Conservation (phyloP, 2,888 invertebrate species). For the Molanna angustata region DNA sequence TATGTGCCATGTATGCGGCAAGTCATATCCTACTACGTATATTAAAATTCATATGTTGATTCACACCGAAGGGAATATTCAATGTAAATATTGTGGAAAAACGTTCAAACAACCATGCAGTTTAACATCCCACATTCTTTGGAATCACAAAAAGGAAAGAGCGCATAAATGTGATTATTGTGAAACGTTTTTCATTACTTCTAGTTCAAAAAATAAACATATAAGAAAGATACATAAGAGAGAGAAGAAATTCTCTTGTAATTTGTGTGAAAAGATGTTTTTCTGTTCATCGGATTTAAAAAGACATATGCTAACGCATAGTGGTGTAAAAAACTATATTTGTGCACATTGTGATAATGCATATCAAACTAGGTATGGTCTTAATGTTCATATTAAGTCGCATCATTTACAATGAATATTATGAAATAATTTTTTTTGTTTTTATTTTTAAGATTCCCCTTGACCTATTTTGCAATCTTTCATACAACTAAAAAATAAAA, state of each 20-base stretch:
- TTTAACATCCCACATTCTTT: constrained; percentile 48
- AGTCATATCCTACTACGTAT: constrained; percentile 51
- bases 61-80: constrained; percentile 45
- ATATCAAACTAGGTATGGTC: constrained; percentile 50
- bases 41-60: constrained; percentile 51
- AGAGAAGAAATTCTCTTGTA: constrained; percentile 51
- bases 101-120: constrained; percentile 52
- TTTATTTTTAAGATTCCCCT: too few species aligned
- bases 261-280: constrained; percentile 45
- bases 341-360: constrained; percentile 52
- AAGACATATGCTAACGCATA: constrained; percentile 49
- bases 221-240: constrained; percentile 50
- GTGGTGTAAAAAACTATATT: constrained; percentile 52
- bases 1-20: constrained; percentile 49
- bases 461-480: too few species aligned
- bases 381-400: constrained; percentile 51
- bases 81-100: constrained; percentile 51
- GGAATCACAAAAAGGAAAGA: constrained; percentile 51
- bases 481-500: too few species aligned
- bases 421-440: too few species aligned
- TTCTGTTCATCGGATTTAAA: constrained; percentile 30
- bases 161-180: constrained; percentile 52
- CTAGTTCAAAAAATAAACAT: constrained; percentile 49
- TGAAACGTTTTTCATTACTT: constrained; percentile 50
- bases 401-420: constrained; percentile 32